Evolutionary conservation across 2,113 vertebrate species (phyloP).

Genomic region (Cathartes aura): DNA sequence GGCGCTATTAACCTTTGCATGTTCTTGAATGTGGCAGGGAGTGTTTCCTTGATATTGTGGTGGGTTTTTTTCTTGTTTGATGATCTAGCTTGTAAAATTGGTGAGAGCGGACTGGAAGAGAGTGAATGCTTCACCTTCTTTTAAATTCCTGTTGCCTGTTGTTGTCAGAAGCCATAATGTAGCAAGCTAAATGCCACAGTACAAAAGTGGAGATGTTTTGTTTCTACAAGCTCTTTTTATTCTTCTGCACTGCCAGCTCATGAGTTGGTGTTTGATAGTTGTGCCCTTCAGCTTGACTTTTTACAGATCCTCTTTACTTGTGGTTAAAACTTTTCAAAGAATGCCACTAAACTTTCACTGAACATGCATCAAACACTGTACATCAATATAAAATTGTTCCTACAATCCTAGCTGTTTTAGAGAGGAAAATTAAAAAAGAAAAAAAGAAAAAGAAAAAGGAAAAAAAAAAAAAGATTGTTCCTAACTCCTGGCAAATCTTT

Average conservation of each 20-base stretch:
- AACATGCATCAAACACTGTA: background rate
- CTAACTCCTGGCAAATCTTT: background rate
- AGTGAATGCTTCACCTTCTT: background rate
- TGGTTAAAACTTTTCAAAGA: background rate
- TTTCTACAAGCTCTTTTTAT: background rate
- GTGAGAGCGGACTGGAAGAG: background rate
- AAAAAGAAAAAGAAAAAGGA: rapidly evolving
- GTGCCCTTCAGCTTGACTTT: background rate
- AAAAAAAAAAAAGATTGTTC: rapidly evolving
- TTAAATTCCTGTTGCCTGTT: background rate
- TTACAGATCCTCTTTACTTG: background rate
- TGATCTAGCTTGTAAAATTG: background rate
- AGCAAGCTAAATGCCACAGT: background rate
- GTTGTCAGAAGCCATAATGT: background rate
- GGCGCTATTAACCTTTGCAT: background rate
- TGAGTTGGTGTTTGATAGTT: background rate
- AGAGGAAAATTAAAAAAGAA: background rate
- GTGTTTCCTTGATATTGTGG: background rate
- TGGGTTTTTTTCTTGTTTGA: background rate
- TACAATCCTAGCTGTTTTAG: background rate
- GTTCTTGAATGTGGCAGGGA: background rate
- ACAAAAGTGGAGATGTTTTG: background rate
- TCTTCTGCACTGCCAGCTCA: background rate
- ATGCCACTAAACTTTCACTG: background rate
- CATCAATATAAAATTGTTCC: background rate